Percentiles rank a stretch among this genome's conserved stretches.
These are phyloP conservation scores for Macroglossus sobrinus DNA, from an alignment of 2,113 vertebrate species.

Conservation along the genomic window DNA sequence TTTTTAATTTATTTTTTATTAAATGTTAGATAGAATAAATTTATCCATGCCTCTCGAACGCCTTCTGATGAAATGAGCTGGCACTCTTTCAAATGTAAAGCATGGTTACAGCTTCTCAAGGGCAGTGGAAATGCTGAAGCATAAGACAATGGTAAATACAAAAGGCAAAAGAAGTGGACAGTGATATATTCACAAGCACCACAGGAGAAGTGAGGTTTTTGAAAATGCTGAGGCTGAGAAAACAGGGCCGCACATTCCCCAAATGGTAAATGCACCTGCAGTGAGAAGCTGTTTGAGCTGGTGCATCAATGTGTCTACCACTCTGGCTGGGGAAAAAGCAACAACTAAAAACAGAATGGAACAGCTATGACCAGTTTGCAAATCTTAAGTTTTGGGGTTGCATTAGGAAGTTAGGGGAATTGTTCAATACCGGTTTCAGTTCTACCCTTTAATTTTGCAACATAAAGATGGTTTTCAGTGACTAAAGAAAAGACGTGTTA, in stretches of 20 bases:
- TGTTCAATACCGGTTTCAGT: slow-evolving; percentile 72
- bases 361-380: slow-evolving; percentile 66
- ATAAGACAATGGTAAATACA: slow-evolving; percentile 83
- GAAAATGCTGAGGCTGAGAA: slow-evolving; percentile 83
- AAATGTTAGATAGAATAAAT: slow-evolving; percentile 85
- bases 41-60: slow-evolving; percentile 78
- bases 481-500: slow-evolving; percentile 41
- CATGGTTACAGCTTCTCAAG: slow-evolving; percentile 83
- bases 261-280: slow-evolving; percentile 76
- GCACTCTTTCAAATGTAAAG: slow-evolving; percentile 82
- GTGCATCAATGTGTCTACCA: slow-evolving; percentile 51
- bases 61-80: slow-evolving; percentile 85
- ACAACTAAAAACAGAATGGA: neutral
- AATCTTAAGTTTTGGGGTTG: slow-evolving; percentile 68
- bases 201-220: slow-evolving; percentile 70
- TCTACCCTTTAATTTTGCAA: slow-evolving; percentile 75
- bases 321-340: neutral
- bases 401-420: slow-evolving; percentile 54
- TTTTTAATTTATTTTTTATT: slow-evolving; percentile 89
- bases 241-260: slow-evolving; percentile 73
- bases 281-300: slow-evolving; percentile 67
- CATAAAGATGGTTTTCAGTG: slow-evolving; percentile 35
- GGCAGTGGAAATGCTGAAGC: slow-evolving; percentile 81
- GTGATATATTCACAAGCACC: slow-evolving; percentile 80
- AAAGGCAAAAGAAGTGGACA: slow-evolving; percentile 81